Evolutionary conservation across 2,113 vertebrate species (phyloP).

Genomic region (Clarias batrachus): DNA sequence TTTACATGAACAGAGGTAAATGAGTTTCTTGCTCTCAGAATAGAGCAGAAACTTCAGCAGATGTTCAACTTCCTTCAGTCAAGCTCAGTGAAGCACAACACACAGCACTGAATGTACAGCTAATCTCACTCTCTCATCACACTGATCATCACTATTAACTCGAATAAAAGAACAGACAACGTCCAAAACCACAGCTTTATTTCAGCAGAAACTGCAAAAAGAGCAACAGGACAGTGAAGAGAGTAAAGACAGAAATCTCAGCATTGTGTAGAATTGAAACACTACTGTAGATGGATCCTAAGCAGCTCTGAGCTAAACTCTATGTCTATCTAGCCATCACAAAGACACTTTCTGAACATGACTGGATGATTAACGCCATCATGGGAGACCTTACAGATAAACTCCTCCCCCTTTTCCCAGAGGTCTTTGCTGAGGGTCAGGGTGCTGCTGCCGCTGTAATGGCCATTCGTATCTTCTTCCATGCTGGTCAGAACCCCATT

Average conservation of each 20-base stretch:
- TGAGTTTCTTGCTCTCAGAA: background rate
- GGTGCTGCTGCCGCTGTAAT: constrained; percentile 44
- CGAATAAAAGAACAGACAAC: background rate
- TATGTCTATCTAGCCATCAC: background rate
- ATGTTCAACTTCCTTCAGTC: too few species aligned
- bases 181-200: constrained; percentile 5
- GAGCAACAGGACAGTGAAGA: background rate
- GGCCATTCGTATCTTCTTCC: constrained; percentile 53
- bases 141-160: constrained; percentile 7
- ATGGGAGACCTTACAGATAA: constrained; percentile 21
- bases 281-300: background rate
- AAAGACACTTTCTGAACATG: constrained; percentile 19
- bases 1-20: background rate
- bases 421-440: too few species aligned
- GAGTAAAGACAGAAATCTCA: too few species aligned
- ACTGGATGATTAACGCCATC: constrained; percentile 18
- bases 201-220: constrained; percentile 15
- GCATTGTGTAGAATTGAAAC: background rate
- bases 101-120: too few species aligned
- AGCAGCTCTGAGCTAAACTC: background rate
- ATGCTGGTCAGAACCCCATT: constrained; percentile 36
- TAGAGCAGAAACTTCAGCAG: too few species aligned
- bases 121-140: background rate
- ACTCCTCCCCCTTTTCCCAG: too few species aligned
- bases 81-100: constrained; percentile 7